A percentile compares a stretch with the other conserved stretches of the same genome.
phyloP scores from a whole-genome alignment of 2,888 invertebrate species.

The Acrocera orbiculus region DNA sequence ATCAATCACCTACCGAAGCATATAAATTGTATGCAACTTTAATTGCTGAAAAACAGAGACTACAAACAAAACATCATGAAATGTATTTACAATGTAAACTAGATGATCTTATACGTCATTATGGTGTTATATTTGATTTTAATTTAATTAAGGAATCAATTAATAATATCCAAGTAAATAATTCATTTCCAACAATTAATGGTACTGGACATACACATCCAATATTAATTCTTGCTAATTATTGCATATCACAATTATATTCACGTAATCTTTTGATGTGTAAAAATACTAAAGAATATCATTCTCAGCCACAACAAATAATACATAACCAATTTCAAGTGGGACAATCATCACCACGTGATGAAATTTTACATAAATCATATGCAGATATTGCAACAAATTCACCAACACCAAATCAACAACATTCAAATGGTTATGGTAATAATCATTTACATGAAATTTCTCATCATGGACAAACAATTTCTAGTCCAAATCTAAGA shows the following conservation, averaged over 20 bases:
- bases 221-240: conserved; percentile 54
- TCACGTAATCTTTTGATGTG: conserved; percentile 39
- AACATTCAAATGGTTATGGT: conserved; percentile 4
- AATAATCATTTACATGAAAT: conserved; percentile 3
- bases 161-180: conserved; percentile 40
- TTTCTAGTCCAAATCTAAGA: neutral
- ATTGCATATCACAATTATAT: conserved; percentile 56
- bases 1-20: conserved; percentile 37
- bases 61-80: conserved; percentile 50
- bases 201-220: conserved; percentile 41
- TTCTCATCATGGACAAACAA: neutral
- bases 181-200: conserved; percentile 16
- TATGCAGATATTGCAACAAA: conserved; percentile 23
- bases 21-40: conserved; percentile 42
- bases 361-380: conserved; percentile 14
- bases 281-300: conserved; percentile 24
- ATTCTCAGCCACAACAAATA: conserved; percentile 16
- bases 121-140: conserved; percentile 48
- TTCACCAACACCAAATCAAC: conserved; percentile 17
- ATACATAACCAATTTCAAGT: conserved; percentile 6
- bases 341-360: conserved; percentile 15
- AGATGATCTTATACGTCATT: conserved; percentile 49
- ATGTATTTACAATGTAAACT: conserved; percentile 54
- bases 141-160: conserved; percentile 47
- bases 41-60: conserved; percentile 45